phyloP scores from a whole-genome alignment of 2,797 vertebrate species.

The Steatocranus sp. region DNA sequence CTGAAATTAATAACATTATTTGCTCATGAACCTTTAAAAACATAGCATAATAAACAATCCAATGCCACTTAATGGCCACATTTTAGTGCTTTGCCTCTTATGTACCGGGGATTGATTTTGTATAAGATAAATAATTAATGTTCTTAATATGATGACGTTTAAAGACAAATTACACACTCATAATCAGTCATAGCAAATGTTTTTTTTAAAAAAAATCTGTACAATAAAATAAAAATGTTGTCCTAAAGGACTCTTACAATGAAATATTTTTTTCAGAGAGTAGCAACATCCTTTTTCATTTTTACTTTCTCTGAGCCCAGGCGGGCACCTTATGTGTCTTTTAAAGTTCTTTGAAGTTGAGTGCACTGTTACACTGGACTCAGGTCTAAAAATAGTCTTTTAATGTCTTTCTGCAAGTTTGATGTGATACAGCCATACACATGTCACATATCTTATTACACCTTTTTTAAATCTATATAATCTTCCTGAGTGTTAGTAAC shows the following conservation, averaged over 20 bases:
- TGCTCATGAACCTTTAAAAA: neutral
- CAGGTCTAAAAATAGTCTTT: neutral
- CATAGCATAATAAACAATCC: neutral
- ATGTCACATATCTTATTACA: neutral
- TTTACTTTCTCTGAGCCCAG: neutral
- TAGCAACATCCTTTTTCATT: neutral
- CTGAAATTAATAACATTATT: neutral
- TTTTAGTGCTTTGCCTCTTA: neutral
- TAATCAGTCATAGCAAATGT: neutral
- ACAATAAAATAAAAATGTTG: neutral
- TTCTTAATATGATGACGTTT: neutral
- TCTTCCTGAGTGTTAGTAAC: neutral
- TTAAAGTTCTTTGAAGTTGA: neutral
- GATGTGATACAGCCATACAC: neutral
- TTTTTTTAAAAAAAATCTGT: neutral
- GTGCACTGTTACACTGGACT: neutral
- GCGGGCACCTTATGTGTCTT: neutral
- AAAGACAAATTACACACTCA: neutral
- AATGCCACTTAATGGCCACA: fast-evolving
- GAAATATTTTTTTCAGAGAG: neutral
- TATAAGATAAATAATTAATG: neutral
- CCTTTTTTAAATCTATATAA: neutral
- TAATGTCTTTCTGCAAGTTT: neutral
- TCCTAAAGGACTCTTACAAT: neutral
- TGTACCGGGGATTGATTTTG: neutral